Evolutionary conservation across 2,888 invertebrate genomes (phyloP), one percentile per base, ranked within the genome.

Genomic region (Luperina nickerlii): DNA sequence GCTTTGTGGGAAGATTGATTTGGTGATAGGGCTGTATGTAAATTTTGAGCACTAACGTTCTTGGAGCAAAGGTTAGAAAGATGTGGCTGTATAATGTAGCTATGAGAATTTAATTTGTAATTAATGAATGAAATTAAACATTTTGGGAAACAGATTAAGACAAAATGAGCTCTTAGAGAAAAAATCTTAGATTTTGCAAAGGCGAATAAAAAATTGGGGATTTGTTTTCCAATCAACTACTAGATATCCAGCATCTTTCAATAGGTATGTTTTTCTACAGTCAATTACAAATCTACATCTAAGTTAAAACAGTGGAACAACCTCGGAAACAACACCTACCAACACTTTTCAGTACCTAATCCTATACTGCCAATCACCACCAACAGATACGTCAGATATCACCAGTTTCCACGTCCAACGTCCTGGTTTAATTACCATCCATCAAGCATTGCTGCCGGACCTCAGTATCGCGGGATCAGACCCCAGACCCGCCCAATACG

Each of bases 381-480:
- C 27, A 70, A 42, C 32, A 62, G 74, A 84, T 83, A 86, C 86
- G 86, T 74, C 74, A 69, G 71, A 86, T 78, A 75, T 62, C 87
- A 78, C 90, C 88, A 90, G 87, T 82, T 90, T 88, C 87, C 89
- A 85, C 81, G 60, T 85, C 89, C 74, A 88, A 87, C 87, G 90
- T 89, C 91, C 91, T 89, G 91, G 89, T 93, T 94, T 95, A 94
- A 95, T 95, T 95, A 95, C 90, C 91, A 94, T 94, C 95, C 91
- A 95, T 95, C 95, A 93, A 84, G 60, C 67, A 92, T 90, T 48
- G 68, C 71, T 57, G 5, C 38, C 11, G 71, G 83, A 71, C 86
- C 90, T 86, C 79, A 79, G 86, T 87, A 85, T 87, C 89, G 87
- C 91, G 82, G 90, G 88, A 90, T 91, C 91, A 90, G 86, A 85